Evolutionary conservation across 35 echinoderm and acorn worm species (phyloP).

Genomic region (Strongylocentrotus purpuratus): DNA sequence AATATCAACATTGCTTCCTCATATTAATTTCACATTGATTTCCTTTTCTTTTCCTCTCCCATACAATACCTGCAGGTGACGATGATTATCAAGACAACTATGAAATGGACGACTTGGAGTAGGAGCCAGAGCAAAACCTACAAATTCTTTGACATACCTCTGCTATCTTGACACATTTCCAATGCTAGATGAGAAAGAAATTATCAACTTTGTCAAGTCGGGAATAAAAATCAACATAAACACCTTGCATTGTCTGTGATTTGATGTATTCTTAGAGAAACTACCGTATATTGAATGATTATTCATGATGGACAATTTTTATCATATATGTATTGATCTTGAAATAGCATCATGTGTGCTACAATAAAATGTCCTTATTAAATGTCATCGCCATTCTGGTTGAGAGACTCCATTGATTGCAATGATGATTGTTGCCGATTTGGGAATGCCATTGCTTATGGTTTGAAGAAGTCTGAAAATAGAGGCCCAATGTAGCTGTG

Average conservation of each 20-base stretch:
- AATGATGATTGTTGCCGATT: too few species aligned
- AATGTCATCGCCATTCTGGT: too few species aligned
- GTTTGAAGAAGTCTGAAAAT: too few species aligned
- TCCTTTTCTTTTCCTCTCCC: neutral
- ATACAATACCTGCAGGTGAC: slow-evolving; percentile 50
- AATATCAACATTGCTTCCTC: too few species aligned
- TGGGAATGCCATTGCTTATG: too few species aligned
- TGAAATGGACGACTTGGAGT: slow-evolving; percentile 70
- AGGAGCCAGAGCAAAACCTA: neutral
- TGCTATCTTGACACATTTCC: neutral
- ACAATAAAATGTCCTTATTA: too few species aligned
- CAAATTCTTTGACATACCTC: neutral
- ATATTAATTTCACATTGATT: neutral
- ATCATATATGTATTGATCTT: too few species aligned
- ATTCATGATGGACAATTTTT: too few species aligned
- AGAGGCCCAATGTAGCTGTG: too few species aligned
- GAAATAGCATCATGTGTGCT: too few species aligned
- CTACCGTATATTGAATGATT: too few species aligned
- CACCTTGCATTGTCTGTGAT: neutral
- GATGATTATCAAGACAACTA: slow-evolving; percentile 75
- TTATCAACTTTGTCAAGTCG: neutral
- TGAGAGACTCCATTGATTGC: too few species aligned
- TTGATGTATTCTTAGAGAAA: neutral
- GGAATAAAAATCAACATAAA: neutral
- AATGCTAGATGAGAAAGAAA: neutral